Conservation (phyloP, 1,140 invertebrate species). For the Zeugodacus cucurbitae region DNA sequence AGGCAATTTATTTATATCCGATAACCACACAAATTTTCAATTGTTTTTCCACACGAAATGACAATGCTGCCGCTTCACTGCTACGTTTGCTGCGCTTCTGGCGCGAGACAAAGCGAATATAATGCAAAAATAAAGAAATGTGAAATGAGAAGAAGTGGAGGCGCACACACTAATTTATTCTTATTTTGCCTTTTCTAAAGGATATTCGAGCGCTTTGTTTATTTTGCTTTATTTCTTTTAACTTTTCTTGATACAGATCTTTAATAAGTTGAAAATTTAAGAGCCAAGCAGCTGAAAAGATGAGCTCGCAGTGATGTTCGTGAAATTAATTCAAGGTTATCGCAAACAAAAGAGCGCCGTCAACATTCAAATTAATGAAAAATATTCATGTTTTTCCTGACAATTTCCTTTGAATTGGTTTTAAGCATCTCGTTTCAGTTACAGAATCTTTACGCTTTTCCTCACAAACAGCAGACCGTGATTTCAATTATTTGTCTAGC, state of each 20-base stretch:
- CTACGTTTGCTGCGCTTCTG: not conserved
- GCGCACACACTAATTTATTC: not conserved
- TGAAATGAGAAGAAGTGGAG: not conserved
- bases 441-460: too few relatives aligned
- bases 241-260: not conserved
- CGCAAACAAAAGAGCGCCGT: too few relatives aligned
- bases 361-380: too few relatives aligned
- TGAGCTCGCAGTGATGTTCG: too few relatives aligned
- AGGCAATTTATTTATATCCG: slow-evolving; percentile 15
- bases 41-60: slow-evolving; percentile 14
- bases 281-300: too few relatives aligned
- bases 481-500: too few relatives aligned
- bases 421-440: too few relatives aligned
- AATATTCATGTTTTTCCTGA: too few relatives aligned
- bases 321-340: too few relatives aligned
- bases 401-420: too few relatives aligned
- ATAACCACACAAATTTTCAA: slow-evolving; percentile 23
- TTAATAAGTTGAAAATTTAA: not conserved
- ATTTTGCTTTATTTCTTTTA: not conserved
- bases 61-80: not conserved
- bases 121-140: not conserved
- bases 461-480: too few relatives aligned
- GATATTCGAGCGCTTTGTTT: not conserved
- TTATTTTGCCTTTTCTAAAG: not conserved
- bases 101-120: not conserved